Evolutionary conservation across 2,888 invertebrate genomes (phyloP).

Genomic region (Eristalinus aeneus): DNA sequence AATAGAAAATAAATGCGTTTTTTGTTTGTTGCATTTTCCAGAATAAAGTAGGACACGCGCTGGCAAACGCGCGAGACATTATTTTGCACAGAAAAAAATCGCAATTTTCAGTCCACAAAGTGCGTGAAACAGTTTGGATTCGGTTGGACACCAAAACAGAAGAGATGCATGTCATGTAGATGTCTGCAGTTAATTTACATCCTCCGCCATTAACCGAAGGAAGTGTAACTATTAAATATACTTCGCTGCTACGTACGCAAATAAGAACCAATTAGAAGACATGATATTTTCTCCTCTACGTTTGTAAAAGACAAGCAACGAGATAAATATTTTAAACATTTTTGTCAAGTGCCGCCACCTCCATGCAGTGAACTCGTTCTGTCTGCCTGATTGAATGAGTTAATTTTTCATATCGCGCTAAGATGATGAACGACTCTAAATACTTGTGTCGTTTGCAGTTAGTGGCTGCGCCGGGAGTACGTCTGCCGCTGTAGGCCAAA

Average conservation of each 20-base stretch:
- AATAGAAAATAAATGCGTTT: constrained; percentile 36
- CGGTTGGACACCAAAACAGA: constrained; percentile 10
- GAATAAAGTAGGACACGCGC: constrained; percentile 60
- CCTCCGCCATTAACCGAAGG: constrained; percentile 60
- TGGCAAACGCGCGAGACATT: constrained; percentile 12
- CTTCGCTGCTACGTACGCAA: constrained; percentile 39
- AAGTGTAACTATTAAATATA: constrained; percentile 66
- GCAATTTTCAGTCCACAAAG: not conserved
- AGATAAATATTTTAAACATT: constrained; percentile 4
- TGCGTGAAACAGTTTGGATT: constrained; percentile 1
- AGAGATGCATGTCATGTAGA: constrained; percentile 57
- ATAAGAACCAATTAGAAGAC: constrained; percentile 63
- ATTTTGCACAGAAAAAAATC: not conserved
- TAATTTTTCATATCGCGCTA: constrained; percentile 62
- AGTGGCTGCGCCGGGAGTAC: not conserved
- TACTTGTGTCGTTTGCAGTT: constrained; percentile 34
- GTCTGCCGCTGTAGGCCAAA: not conserved
- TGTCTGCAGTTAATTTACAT: constrained; percentile 69
- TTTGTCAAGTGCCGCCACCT: constrained; percentile 55
- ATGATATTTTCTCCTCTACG: constrained; percentile 39
- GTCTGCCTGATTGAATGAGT: constrained; percentile 64
- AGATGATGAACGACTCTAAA: constrained; percentile 61
- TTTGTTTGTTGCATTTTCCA: constrained; percentile 40
- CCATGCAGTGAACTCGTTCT: constrained; percentile 64
- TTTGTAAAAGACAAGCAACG: not conserved